These are phyloP conservation scores for Drosophila peninsularis DNA, from an alignment of 2,888 invertebrate genomes.

Conservation along the genomic window DNA sequence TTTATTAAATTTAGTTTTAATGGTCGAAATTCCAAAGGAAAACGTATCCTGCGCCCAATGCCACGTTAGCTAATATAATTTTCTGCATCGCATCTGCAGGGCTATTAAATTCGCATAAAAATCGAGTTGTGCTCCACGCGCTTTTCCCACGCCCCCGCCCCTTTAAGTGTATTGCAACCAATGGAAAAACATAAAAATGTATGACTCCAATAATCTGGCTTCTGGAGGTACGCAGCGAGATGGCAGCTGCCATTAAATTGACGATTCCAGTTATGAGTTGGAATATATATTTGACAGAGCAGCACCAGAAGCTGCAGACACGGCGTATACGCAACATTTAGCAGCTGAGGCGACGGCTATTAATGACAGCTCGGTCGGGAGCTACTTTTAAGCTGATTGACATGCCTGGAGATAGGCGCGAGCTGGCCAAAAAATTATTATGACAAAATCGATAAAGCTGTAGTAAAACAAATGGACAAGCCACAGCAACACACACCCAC, in stretches of 20 bases:
- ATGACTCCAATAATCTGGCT: constrained; percentile 80
- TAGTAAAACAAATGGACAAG: constrained; percentile 7
- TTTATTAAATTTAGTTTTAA: constrained; percentile 75
- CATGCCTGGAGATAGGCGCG: constrained; percentile 40
- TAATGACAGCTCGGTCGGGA: constrained; percentile 25
- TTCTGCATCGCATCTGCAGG: constrained; percentile 73
- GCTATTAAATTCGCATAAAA: constrained; percentile 74
- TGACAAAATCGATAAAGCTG: constrained; percentile 50
- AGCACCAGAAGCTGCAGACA: constrained; percentile 3
- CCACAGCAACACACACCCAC: constrained; percentile 13
- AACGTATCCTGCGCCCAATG: not conserved
- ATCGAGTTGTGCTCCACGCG: constrained; percentile 25
- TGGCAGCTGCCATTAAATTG: constrained; percentile 34
- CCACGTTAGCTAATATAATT: constrained; percentile 61
- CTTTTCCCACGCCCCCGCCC: constrained; percentile 47
- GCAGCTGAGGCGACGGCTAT: constrained; percentile 28
- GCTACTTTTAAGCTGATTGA: constrained; percentile 35
- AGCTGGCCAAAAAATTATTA: constrained; percentile 41
- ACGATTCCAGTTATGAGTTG: constrained; percentile 56
- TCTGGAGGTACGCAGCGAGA: constrained; percentile 15
- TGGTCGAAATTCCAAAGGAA: constrained; percentile 13
- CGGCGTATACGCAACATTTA: constrained; percentile 41
- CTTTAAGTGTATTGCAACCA: constrained; percentile 42
- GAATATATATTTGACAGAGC: constrained; percentile 26
- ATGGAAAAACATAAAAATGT: constrained; percentile 82